Base-by-base conservation (phyloP, 1,140 invertebrate genomes). In the Alviniconcha marisindica region DNA sequence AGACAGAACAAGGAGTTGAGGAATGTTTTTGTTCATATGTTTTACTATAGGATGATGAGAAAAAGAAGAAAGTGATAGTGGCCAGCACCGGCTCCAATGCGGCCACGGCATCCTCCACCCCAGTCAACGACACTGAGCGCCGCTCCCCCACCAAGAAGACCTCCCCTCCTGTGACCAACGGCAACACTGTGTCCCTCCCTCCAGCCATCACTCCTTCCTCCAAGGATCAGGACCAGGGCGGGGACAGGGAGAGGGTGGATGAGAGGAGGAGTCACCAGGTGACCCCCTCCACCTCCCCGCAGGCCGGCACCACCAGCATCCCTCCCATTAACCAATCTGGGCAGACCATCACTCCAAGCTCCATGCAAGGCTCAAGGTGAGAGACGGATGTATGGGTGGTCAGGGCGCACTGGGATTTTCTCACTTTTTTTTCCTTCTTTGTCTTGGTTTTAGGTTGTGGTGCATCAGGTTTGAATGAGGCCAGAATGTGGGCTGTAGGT, bases 321-420 rank as follows among this genome's bases (percentile, higher is more conserved):
- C 90, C 90, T 54, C 90, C 89, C 0, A 91, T 91, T 28, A 87
- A 89, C 83, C 87, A 83, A 60, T 56, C 87, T 44, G 85, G 85
- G 33, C 87, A 84, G 71, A 87, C 83, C 3, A 38, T 85, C 71
- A 82, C 54, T 42, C 74, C 76, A 21, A 83, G 40, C 40, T 69
- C 38, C 42, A 2, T 56, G 60, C 56, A 71, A 24, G 82, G 82
- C 4, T 73, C 66, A 10, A 77, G 66, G 73, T 63, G 24, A 66
- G 12, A 28, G 12, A 31, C 1, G 48, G 33, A n/a, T 4, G 0
- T 80, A 38, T 7, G 31, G n/a, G 18, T 0, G 51, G 76, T n/a
- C n/a, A n/a, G n/a, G n/a, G n/a, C n/a, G 10, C 54, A 10, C 24
- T 0, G n/a, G 24, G 4, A 44, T 48, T n/a, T 33, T 73, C 14